Evolutionary conservation across 2,888 invertebrate genomes (phyloP).

Genomic region (Drosophila fungiperda): DNA sequence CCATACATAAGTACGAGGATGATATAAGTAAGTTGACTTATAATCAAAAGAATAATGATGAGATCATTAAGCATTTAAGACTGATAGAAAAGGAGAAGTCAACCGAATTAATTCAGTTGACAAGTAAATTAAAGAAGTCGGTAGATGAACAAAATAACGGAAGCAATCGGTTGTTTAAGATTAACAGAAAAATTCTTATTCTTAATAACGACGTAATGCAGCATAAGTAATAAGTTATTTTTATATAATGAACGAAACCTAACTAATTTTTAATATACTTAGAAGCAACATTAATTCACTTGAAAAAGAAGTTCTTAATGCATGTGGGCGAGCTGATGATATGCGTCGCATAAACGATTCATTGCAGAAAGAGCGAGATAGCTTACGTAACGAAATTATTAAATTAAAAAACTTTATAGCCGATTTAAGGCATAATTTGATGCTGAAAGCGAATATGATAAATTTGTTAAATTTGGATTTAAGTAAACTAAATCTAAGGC

Average conservation of each 20-base stretch:
- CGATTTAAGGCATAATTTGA: slow-evolving; percentile 75
- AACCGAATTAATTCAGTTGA: slow-evolving; percentile 65
- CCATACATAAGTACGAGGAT: slow-evolving; percentile 67
- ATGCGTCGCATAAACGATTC: slow-evolving; percentile 74
- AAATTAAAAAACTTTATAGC: slow-evolving; percentile 74
- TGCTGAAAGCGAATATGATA: slow-evolving; percentile 73
- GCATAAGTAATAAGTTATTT: slow-evolving; percentile 48
- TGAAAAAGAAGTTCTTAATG: slow-evolving; percentile 76
- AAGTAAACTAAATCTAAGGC: slow-evolving; percentile 48
- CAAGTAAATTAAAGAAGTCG: slow-evolving; percentile 73
- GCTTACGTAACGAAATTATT: slow-evolving; percentile 73
- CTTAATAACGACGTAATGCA: slow-evolving; percentile 73
- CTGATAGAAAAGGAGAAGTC: slow-evolving; percentile 76
- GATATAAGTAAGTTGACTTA: slow-evolving; percentile 63
- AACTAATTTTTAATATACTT: background rate
- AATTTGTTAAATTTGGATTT: slow-evolving; percentile 77
- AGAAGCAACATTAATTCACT: slow-evolving; percentile 76
- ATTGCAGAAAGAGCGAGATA: slow-evolving; percentile 77
- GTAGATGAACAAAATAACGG: slow-evolving; percentile 72
- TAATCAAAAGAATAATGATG: slow-evolving; percentile 69
- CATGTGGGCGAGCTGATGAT: slow-evolving; percentile 70
- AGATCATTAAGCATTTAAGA: slow-evolving; percentile 63
- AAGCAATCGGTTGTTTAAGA: slow-evolving; percentile 72
- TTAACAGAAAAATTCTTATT: slow-evolving; percentile 64
- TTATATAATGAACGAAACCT: background rate